phyloP scores from a whole-genome alignment of 2,113 vertebrate species.

The Bos indicus region DNA sequence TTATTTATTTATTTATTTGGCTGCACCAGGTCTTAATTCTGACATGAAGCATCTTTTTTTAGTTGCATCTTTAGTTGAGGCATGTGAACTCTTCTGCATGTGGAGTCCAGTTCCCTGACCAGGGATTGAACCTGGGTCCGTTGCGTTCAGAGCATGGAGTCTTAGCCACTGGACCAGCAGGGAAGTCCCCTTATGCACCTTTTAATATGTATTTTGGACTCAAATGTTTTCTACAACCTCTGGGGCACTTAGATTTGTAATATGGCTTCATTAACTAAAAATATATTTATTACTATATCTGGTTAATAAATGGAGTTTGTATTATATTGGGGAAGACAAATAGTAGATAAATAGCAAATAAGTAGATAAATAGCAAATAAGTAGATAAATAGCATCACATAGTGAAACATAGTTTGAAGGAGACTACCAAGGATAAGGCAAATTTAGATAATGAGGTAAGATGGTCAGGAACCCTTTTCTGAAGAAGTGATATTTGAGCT shows the following conservation, averaged over 20 bases:
- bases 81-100: not conserved
- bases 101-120: not conserved
- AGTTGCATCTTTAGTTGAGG: not conserved
- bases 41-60: not conserved
- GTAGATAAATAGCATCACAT: not conserved
- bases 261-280: not conserved
- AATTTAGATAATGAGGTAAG: not conserved
- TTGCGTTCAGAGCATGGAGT: not conserved
- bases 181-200: not conserved
- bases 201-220: not conserved
- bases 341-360: not conserved
- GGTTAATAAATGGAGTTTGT: not conserved
- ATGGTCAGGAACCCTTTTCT: not conserved
- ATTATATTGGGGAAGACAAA: not conserved
- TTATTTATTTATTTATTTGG: not conserved
- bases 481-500: not conserved
- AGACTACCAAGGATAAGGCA: not conserved
- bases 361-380: not conserved
- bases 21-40: not conserved
- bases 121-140: not conserved
- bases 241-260: not conserved
- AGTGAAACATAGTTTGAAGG: not conserved
- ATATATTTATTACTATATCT: not conserved
- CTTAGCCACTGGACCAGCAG: not conserved
- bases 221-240: not conserved